Conservation (phyloP, 2,888 invertebrate species). For the Zygothrica quintamaculata region DNA sequence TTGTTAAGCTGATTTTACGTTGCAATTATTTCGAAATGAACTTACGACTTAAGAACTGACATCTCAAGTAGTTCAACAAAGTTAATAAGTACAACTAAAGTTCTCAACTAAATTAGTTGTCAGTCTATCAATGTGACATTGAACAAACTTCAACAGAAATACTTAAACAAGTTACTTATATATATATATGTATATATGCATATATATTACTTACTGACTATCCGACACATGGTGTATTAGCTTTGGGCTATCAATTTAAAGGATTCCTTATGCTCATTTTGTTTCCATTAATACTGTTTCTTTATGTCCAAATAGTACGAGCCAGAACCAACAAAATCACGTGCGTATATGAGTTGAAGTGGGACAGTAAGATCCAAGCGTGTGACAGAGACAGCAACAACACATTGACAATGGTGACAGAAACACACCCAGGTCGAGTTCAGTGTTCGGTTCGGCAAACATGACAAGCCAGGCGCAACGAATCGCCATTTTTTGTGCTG, state of each 20-base stretch:
- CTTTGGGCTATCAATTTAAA: too few relatives aligned
- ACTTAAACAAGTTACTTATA: not conserved
- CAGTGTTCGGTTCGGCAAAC: conserved; percentile 45
- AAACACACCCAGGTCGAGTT: conserved; percentile 38
- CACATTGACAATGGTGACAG: conserved; percentile 54
- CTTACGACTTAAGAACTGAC: conserved; percentile 25
- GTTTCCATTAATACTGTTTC: not conserved
- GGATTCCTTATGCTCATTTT: not conserved
- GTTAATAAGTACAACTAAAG: conserved; percentile 47
- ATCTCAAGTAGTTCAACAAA: conserved; percentile 45
- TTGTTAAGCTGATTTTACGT: conserved; percentile 15
- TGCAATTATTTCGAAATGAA: conserved; percentile 42
- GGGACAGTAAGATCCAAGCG: not conserved
- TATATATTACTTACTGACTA: too few relatives aligned
- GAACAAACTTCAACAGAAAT: conserved; percentile 20
- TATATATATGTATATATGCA: too few relatives aligned
- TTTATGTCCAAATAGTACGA: conserved; percentile 32
- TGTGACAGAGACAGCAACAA: not conserved
- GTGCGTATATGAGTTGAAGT: conserved; percentile 16
- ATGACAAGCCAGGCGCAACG: conserved; percentile 63
- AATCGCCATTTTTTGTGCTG: conserved; percentile 78
- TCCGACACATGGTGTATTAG: too few relatives aligned
- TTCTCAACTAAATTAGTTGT: conserved; percentile 21
- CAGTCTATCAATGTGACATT: conserved; percentile 22
- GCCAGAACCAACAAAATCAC: conserved; percentile 36